These are phyloP conservation scores for Drosophila suzukii DNA, from an alignment of 1,140 invertebrate genomes.

Conservation along the genomic window DNA sequence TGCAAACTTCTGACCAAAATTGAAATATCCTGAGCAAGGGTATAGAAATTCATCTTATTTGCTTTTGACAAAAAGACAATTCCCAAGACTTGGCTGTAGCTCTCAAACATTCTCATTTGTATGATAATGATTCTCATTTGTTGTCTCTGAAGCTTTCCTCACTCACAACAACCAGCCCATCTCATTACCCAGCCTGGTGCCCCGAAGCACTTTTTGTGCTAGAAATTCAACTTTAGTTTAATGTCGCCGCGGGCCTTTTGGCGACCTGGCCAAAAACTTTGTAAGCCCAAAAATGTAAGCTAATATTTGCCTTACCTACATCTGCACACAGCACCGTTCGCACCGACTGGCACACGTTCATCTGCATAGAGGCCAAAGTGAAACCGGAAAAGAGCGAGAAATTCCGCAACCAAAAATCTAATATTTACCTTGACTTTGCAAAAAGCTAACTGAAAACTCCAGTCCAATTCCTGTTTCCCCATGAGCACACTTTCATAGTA, in stretches of 20 bases:
- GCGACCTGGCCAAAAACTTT: constrained; percentile 63
- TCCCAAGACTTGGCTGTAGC: not conserved
- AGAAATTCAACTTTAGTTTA: constrained; percentile 59
- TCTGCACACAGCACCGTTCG: constrained; percentile 39
- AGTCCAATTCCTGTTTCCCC: constrained; percentile 22
- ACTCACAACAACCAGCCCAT: constrained; percentile 23
- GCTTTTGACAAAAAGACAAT: not conserved
- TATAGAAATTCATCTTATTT: not conserved
- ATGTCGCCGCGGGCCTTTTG: constrained; percentile 70
- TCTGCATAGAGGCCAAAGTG: constrained; percentile 30
- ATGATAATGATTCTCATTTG: constrained; percentile 47
- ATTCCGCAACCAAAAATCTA: constrained; percentile 77
- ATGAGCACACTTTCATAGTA: constrained; percentile 5
- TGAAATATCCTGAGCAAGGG: too few relatives aligned
- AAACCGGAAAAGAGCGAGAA: constrained; percentile 49
- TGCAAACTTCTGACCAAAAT: too few relatives aligned
- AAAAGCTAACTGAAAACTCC: constrained; percentile 69
- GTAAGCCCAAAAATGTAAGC: constrained; percentile 79
- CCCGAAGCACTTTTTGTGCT: constrained; percentile 13
- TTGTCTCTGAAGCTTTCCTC: constrained; percentile 18
- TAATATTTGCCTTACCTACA: constrained; percentile 79
- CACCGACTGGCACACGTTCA: constrained; percentile 12
- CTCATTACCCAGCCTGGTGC: constrained; percentile 24
- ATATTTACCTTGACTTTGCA: constrained; percentile 81
- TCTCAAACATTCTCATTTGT: constrained; percentile 30